Evolutionary conservation across 1,140 invertebrate genomes (phyloP).

Genomic region (Steinernema feltiae): DNA sequence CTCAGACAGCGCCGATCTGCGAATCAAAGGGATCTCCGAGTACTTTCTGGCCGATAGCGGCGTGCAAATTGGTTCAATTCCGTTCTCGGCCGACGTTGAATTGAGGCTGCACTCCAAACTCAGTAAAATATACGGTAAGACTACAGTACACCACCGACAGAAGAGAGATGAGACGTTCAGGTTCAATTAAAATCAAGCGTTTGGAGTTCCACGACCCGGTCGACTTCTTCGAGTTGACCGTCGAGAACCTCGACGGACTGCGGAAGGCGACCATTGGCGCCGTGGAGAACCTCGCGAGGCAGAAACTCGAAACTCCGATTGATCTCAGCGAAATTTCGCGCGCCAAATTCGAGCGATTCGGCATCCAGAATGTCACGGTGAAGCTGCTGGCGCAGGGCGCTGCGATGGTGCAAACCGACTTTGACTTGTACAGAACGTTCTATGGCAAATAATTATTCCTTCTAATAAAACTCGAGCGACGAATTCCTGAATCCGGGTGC

Average conservation of each 20-base stretch:
- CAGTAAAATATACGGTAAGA: neutral
- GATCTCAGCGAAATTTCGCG: neutral
- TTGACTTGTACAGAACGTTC: conserved; percentile 9
- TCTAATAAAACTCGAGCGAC: neutral
- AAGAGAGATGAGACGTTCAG: conserved; percentile 3
- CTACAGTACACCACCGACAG: neutral
- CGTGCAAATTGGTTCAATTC: conserved; percentile 27
- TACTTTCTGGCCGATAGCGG: neutral
- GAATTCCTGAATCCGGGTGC: neutral
- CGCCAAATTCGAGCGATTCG: neutral
- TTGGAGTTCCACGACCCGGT: conserved; percentile 21
- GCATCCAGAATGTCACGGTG: conserved; percentile 1
- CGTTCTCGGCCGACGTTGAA: conserved; percentile 26
- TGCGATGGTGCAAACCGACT: conserved; percentile 7
- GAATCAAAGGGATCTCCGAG: neutral
- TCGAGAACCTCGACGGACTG: neutral
- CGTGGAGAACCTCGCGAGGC: neutral
- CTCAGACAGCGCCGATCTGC: neutral
- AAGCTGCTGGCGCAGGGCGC: neutral
- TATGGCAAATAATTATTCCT: neutral
- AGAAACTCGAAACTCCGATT: conserved; percentile 9
- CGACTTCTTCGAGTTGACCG: conserved; percentile 26
- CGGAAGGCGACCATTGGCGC: neutral
- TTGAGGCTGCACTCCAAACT: conserved; percentile 18
- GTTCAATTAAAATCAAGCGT: conserved; percentile 18